Percentiles rank a stretch among this genome's conserved stretches.
Evolutionary conservation across 2,113 vertebrate genomes (phyloP).

Genomic region (Sarotherodon lohbergeri): DNA sequence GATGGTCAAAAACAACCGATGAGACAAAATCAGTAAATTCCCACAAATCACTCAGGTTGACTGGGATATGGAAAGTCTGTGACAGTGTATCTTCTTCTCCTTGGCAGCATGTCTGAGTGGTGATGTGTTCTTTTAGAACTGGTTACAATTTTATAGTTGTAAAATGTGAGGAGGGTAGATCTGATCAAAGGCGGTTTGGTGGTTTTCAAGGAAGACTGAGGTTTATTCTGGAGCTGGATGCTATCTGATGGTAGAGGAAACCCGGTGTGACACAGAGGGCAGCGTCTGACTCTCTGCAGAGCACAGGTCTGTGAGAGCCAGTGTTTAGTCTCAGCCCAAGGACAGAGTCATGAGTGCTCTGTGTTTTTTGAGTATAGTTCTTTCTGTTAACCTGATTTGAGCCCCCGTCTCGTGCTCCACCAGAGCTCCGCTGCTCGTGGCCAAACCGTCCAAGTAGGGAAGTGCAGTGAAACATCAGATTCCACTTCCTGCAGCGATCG

Average conservation of each 20-base stretch:
- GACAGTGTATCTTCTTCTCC: background rate
- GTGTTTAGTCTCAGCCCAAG: constrained; percentile 65
- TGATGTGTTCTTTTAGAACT: background rate
- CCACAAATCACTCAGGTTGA: background rate
- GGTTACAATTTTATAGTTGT: background rate
- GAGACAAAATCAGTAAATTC: background rate
- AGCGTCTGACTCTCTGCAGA: constrained; percentile 5
- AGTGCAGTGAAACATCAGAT: constrained; percentile 71
- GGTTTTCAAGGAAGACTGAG: background rate
- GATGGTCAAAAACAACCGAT: background rate
- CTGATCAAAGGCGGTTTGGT: background rate
- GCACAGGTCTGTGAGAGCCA: constrained; percentile 4
- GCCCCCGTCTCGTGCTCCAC: background rate
- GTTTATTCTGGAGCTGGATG: background rate
- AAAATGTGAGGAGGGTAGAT: background rate
- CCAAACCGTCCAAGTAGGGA: constrained; percentile 68
- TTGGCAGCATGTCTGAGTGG: background rate
- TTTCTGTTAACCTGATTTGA: background rate
- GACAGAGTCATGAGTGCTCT: constrained; percentile 41
- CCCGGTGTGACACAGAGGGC: background rate
- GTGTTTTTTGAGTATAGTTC: background rate
- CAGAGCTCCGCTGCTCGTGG: constrained; percentile 6
- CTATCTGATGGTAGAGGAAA: background rate
- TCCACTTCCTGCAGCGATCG: constrained; percentile 78
- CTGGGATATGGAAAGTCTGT: background rate